Base-by-base conservation (phyloP, 2,797 vertebrate species). In the Vireo griseus region DNA sequence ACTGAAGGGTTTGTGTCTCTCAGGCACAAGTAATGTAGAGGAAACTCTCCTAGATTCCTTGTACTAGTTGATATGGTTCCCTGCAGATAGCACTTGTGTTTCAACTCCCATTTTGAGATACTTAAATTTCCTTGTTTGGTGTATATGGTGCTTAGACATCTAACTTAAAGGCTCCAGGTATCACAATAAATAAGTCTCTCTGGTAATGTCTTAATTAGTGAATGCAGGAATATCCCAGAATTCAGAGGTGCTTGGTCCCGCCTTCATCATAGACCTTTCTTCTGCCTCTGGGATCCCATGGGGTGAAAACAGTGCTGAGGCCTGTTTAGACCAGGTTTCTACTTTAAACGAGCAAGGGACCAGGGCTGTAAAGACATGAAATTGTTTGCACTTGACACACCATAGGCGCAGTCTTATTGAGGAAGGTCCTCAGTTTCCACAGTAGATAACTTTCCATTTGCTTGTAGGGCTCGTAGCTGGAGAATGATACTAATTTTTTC, bases 381-480 rank as follows among this genome's bases (percentile, higher is more conserved):
- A 33, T 33, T 16, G 22, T 52, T 40, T 40, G 24, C 2, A 2
- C 16, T 82, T 73, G 54, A 29, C 10, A 16, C 28, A 33, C 22
- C 14, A 6, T 77, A 71, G 57, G 20, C 13, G 2, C 63, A 85
- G 29, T 15, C 8, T 77, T 55, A 14, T 18, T 47, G 37, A 87
- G 78, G 68, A 90, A 82, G 24, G 37, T 75, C 45, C 68, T 91
- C 65, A 66, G 82, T 94, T 96, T 94, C 86, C 88, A 77, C 42
- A 57, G 51, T 22, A 58, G 15, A 11, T 29, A 86, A 80, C 33
- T 78, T 85, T 18, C 10, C 5, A 5, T 86, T 84, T 61, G 63
- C 20, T 84, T 51, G 26, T 54, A 25, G 86, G 72, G 48, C 31
- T 89, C 83, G 15, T 75, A 95, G 63, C 37, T 91, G 69, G 81